Evolutionary conservation across 2,888 invertebrate species (phyloP).

Genomic region (Melitaea athalia): DNA sequence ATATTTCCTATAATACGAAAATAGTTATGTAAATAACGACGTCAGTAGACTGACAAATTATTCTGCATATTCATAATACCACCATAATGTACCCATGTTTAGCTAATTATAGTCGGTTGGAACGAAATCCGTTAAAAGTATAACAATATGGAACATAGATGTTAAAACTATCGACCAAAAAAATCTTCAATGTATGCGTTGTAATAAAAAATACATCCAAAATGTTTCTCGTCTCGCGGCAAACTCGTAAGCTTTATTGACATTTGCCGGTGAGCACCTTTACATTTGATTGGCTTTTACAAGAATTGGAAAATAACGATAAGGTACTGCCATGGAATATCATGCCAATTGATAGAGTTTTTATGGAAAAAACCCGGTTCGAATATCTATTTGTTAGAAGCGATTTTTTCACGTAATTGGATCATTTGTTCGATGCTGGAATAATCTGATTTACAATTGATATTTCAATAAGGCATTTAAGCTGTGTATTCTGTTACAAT

Average conservation of each 20-base stretch:
- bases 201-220: conserved; percentile 35
- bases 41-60: too few relatives aligned
- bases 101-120: background rate
- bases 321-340: conserved; percentile 31
- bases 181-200: conserved; percentile 12
- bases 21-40: too few relatives aligned
- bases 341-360: conserved; percentile 38
- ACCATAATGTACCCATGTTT: background rate
- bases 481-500: too few relatives aligned
- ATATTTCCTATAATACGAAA: too few relatives aligned
- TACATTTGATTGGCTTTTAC: conserved; percentile 68
- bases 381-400: conserved; percentile 14
- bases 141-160: background rate
- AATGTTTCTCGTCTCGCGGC: conserved; percentile 46
- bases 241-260: conserved; percentile 56
- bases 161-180: conserved; percentile 12
- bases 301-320: conserved; percentile 65
- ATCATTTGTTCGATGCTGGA: background rate
- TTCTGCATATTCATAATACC: too few relatives aligned
- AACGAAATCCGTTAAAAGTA: background rate
- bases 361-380: conserved; percentile 10
- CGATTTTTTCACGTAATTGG: conserved; percentile 4
- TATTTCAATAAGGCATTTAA: too few relatives aligned
- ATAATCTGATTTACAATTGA: too few relatives aligned
- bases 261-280: conserved; percentile 57